phyloP scores from a whole-genome alignment of 2,797 vertebrate genomes.

The Cryptoprocta ferox region DNA sequence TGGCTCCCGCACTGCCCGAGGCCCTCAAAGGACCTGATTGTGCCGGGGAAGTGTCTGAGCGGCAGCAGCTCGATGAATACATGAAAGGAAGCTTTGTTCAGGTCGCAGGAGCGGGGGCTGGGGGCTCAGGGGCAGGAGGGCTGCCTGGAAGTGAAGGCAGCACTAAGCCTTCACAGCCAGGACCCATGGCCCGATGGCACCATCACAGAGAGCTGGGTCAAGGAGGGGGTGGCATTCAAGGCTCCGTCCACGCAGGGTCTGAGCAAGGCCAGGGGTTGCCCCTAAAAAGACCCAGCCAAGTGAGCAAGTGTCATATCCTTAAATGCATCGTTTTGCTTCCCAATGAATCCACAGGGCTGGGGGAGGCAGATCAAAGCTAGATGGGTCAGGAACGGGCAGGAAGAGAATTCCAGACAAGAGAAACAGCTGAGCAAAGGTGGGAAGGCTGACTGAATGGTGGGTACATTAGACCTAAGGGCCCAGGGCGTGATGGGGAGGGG shows the following conservation, averaged over 20 bases:
- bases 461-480: background rate
- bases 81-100: slow-evolving; percentile 85
- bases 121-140: slow-evolving; percentile 69
- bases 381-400: background rate
- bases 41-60: slow-evolving; percentile 75
- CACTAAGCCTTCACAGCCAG: slow-evolving; percentile 27
- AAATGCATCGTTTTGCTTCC: background rate
- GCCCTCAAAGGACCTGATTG: slow-evolving; percentile 81
- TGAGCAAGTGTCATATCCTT: background rate
- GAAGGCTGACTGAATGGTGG: background rate
- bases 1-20: slow-evolving; percentile 60
- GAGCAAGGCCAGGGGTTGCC: background rate
- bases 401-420: background rate
- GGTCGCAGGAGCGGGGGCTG: background rate
- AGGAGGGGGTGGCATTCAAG: background rate
- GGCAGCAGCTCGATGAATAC: slow-evolving; percentile 20
- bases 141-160: slow-evolving; percentile 79
- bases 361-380: background rate
- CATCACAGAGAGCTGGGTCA: background rate
- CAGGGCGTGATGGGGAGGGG: background rate
- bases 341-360: background rate
- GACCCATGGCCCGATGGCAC: background rate
- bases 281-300: background rate
- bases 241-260: background rate
- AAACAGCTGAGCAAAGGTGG: background rate